phyloP scores from a whole-genome alignment of 2,113 vertebrate species.

The Cochlearius cochlearius region DNA sequence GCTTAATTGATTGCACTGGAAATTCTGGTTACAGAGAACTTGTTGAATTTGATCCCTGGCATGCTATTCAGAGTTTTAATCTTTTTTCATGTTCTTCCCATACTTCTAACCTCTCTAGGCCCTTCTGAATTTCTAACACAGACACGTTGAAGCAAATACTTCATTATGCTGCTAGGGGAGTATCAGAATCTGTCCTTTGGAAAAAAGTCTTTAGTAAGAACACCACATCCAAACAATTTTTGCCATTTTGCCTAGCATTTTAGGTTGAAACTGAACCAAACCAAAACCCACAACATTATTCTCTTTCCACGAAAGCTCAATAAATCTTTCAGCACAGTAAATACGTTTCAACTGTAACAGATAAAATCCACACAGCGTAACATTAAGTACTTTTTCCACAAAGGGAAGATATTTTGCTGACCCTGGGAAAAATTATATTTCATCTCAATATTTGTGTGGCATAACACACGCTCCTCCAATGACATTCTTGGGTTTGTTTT shows the following conservation, averaged over 20 bases:
- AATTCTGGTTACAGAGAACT: conserved; percentile 13
- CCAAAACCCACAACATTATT: not conserved
- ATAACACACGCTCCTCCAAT: not conserved
- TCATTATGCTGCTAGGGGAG: conserved; percentile 5
- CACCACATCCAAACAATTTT: not conserved
- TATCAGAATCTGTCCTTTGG: conserved; percentile 15
- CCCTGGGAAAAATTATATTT: not conserved
- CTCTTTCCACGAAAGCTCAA: conserved; percentile 8
- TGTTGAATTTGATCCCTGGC: not conserved
- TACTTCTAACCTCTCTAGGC: conserved; percentile 2
- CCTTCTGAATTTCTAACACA: not conserved
- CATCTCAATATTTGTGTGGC: not conserved
- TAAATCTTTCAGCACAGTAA: conserved; percentile 9
- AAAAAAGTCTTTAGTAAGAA: not conserved
- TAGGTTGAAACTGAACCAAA: conserved; percentile 14
- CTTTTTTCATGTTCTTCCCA: conserved; percentile 13
- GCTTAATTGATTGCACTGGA: not conserved
- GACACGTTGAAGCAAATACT: not conserved
- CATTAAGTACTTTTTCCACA: conserved; percentile 13
- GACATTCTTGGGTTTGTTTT: not conserved
- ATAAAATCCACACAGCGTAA: not conserved
- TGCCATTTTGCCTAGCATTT: conserved; percentile 16
- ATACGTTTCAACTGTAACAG: not conserved
- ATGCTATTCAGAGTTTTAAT: not conserved
- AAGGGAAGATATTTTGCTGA: not conserved